Evolutionary conservation across 2,797 vertebrate species (phyloP).

Genomic region (Pseudochaenichthys georgianus): DNA sequence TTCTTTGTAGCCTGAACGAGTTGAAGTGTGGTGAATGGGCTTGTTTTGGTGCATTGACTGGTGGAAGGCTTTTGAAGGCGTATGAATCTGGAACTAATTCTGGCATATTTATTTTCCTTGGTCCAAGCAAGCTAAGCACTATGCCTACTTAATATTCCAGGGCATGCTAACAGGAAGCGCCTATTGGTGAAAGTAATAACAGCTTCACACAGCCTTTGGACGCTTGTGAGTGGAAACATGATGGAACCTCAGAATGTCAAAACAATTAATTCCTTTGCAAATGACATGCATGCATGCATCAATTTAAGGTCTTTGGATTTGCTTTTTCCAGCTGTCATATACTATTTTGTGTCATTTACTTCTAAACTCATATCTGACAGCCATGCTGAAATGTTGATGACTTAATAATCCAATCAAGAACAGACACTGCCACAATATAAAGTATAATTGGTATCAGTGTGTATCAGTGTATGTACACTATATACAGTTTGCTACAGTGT

Average conservation of each 20-base stretch:
- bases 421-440: constrained; percentile 7
- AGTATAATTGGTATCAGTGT: not conserved
- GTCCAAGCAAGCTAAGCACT: constrained; percentile 72
- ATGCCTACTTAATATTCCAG: constrained; percentile 75
- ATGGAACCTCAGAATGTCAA: constrained; percentile 43
- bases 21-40: constrained; percentile 74
- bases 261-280: constrained; percentile 56
- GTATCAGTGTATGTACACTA: not conserved
- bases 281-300: constrained; percentile 40
- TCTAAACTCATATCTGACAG: constrained; percentile 28
- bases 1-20: constrained; percentile 58
- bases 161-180: constrained; percentile 51
- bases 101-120: constrained; percentile 81
- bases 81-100: constrained; percentile 82
- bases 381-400: constrained; percentile 21
- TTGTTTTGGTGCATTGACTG: constrained; percentile 78
- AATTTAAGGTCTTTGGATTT: constrained; percentile 50
- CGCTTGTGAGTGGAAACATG: constrained; percentile 47
- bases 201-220: constrained; percentile 49
- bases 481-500: not conserved
- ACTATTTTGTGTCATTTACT: constrained; percentile 61
- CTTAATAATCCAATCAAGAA: constrained; percentile 44
- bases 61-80: constrained; percentile 67
- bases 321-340: constrained; percentile 39
- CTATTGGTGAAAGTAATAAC: constrained; percentile 44